These are phyloP conservation scores for Myotis brandtii DNA, from an alignment of 2,113 vertebrate species.

Conservation along the genomic window DNA sequence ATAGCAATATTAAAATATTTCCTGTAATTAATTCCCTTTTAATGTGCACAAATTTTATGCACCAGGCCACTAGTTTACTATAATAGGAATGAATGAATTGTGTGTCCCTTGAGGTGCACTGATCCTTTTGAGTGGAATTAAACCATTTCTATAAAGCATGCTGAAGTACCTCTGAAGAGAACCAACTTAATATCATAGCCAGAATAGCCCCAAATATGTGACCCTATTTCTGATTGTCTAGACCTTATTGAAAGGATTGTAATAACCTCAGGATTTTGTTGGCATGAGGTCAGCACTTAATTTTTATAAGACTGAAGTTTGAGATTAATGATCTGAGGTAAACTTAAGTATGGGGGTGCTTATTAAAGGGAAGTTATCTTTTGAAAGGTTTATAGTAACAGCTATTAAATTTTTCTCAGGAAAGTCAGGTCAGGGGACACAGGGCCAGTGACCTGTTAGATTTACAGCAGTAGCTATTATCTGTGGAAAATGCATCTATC, in stretches of 20 bases:
- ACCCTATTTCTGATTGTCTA: background rate
- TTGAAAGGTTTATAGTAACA: slow-evolving; percentile 23
- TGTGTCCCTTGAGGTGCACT: background rate
- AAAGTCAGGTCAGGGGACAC: background rate
- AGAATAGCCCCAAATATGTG: background rate
- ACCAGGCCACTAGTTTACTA: background rate
- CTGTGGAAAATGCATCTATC: background rate
- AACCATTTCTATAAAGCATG: background rate
- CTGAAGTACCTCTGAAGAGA: slow-evolving; percentile 1
- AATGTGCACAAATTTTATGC: no score
- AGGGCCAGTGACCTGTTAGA: background rate
- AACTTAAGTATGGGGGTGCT: background rate
- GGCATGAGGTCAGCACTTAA: background rate
- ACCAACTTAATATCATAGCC: background rate
- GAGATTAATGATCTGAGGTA: background rate
- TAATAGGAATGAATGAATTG: background rate
- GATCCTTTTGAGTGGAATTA: background rate
- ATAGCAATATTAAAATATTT: no score
- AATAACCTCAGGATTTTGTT: background rate
- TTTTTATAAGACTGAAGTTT: background rate
- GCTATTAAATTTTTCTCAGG: background rate
- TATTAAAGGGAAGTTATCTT: background rate
- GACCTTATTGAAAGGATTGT: background rate
- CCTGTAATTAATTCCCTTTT: no score
- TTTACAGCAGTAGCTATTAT: background rate